Conservation (phyloP, 2,797 vertebrate genomes). For the Alauda arvensis region DNA sequence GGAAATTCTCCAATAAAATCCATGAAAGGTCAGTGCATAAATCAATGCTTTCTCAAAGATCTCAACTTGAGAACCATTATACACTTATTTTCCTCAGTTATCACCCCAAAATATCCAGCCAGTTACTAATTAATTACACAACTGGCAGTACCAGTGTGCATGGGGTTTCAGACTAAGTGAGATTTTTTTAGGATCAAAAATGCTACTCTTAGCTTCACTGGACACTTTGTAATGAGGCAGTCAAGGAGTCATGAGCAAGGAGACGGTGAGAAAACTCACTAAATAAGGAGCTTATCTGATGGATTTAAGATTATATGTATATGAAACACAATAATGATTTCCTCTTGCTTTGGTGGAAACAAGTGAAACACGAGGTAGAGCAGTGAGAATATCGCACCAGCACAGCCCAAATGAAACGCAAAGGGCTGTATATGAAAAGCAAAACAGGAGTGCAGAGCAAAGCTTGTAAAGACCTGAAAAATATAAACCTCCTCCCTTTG, state of each 20-base stretch:
- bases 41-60: not conserved
- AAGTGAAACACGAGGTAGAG: not conserved
- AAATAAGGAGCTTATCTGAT: not conserved
- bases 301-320: not conserved
- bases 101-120: not conserved
- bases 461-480: conserved; percentile 1
- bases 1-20: not conserved
- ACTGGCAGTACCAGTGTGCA: not conserved
- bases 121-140: not conserved
- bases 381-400: not conserved
- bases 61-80: not conserved
- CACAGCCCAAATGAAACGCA: not conserved
- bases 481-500: not conserved
- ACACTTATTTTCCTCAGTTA: not conserved
- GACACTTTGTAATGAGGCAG: not conserved
- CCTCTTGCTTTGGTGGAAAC: not conserved
- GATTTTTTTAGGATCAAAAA: not conserved
- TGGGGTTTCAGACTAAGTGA: not conserved
- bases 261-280: not conserved
- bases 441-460: not conserved
- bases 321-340: not conserved
- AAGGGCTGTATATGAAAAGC: not conserved
- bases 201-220: not conserved
- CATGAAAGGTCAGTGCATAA: not conserved
- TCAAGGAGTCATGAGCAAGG: not conserved